These are phyloP conservation scores for Bombus consobrinus DNA, from an alignment of 1,140 invertebrate species.

Conservation along the genomic window DNA sequence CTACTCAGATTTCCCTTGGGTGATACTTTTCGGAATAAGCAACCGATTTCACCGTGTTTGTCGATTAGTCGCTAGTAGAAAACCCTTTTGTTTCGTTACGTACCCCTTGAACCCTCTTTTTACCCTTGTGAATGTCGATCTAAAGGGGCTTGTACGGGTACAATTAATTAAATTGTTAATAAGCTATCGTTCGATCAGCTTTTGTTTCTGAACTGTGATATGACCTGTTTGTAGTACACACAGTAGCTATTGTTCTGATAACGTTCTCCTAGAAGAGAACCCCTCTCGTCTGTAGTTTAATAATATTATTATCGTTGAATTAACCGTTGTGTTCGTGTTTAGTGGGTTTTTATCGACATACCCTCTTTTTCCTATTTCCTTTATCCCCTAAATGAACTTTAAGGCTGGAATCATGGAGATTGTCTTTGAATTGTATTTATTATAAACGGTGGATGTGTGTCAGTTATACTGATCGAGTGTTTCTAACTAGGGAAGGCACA, in stretches of 20 bases:
- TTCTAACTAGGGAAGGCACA: constrained; percentile 83
- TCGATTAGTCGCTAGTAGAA: constrained; percentile 30
- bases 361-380: background rate
- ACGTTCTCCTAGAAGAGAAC: constrained; percentile 4
- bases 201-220: constrained; percentile 32
- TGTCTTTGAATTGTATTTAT: background rate
- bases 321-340: constrained; percentile 57
- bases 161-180: constrained; percentile 46
- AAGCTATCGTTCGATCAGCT: constrained; percentile 13
- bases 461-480: constrained; percentile 41
- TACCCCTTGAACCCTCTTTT: background rate
- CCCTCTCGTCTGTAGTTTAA: constrained; percentile 50
- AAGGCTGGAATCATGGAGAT: background rate
- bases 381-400: background rate
- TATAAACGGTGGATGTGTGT: background rate
- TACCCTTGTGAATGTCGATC: constrained; percentile 4
- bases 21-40: constrained; percentile 21
- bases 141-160: constrained; percentile 1
- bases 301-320: constrained; percentile 57
- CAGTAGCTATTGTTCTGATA: constrained; percentile 47
- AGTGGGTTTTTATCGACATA: constrained; percentile 39
- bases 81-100: constrained; percentile 9
- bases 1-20: constrained; percentile 31
- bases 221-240: constrained; percentile 43
- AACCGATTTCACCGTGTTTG: constrained; percentile 13